These are phyloP conservation scores for Alitta virens DNA, from an alignment of 2,888 invertebrate genomes.

Conservation along the genomic window DNA sequence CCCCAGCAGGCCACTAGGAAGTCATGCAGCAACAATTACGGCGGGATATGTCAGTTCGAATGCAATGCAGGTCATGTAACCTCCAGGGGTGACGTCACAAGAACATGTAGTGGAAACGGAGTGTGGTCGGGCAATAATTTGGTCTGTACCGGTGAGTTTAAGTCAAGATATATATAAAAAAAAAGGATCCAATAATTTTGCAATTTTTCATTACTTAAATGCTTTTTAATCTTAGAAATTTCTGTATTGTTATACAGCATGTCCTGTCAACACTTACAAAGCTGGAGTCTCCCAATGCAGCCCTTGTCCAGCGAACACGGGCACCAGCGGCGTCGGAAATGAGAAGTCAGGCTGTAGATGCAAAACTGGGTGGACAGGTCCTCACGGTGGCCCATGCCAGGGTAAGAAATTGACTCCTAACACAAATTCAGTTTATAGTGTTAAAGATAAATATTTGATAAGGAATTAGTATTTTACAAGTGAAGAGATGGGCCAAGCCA, in stretches of 20 bases:
- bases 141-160: not conserved
- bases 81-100: not conserved
- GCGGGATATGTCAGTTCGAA: not conserved
- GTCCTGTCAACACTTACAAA: not conserved
- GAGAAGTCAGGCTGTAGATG: not conserved
- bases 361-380: not conserved
- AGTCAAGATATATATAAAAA: too few species aligned
- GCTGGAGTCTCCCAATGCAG: not conserved
- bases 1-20: not conserved
- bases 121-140: not conserved
- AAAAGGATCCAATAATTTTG: too few species aligned
- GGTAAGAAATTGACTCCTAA: too few species aligned
- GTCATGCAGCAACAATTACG: not conserved
- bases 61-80: not conserved
- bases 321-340: not conserved
- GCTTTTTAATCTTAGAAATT: too few species aligned
- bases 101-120: not conserved
- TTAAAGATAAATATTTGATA: too few species aligned
- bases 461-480: too few species aligned
- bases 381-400: not conserved
- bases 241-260: not conserved
- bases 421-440: too few species aligned
- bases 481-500: too few species aligned
- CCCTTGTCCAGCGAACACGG: not conserved
- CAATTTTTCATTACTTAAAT: too few species aligned